Evolutionary conservation across 2,113 vertebrate genomes (phyloP), one percentile per base, ranked within the genome.

Genomic region (Myanophis thanlyinensis): DNA sequence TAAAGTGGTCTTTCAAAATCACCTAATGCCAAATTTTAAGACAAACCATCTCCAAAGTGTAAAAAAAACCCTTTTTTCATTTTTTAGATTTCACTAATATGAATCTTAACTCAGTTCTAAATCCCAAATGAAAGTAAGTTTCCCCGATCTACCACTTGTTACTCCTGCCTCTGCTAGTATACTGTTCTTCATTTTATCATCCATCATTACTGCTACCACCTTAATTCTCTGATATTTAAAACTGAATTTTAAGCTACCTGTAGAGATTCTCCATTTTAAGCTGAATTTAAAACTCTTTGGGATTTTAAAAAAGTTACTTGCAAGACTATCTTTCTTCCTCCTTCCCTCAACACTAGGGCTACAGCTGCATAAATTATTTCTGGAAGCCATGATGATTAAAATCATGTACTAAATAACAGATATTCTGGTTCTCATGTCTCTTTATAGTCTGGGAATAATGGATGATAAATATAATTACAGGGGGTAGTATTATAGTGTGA

Each of bases 1-100:
- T 5, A 22, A 52, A 18, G 35, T 5, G 89, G 40, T 8, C 90
- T 92, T 93, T 93, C 73, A 87, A 90, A 94, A 90, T 44, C 91
- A 52, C 89, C 95, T 67, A 89, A 91, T 6, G 27, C 56, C 10
- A 95, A 93, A 73, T 40, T 40, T 35, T 94, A 84, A 93, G 59
- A 52, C 91, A 90, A 56, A 88, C 88, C 5, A 8, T 88, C 30
- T 84, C 80, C 85, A 91, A 94, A 92, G 92, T 67, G 48, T 23
- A 62, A 95, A 59, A 93, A 94, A 93, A 54, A 25, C 7, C 23
- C 7, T 25, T 49, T 30, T 40, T 30, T 54, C 23, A 54, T 54
- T 23, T 3, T 80, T 9, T 22, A 40, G 67, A 40, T 18, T 40
- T 80, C 35, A 40, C 15, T 35, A 40, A 80, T 80, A 80, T 8